phyloP scores from a whole-genome alignment of 2,113 vertebrate species.

The Bos javanicus region DNA sequence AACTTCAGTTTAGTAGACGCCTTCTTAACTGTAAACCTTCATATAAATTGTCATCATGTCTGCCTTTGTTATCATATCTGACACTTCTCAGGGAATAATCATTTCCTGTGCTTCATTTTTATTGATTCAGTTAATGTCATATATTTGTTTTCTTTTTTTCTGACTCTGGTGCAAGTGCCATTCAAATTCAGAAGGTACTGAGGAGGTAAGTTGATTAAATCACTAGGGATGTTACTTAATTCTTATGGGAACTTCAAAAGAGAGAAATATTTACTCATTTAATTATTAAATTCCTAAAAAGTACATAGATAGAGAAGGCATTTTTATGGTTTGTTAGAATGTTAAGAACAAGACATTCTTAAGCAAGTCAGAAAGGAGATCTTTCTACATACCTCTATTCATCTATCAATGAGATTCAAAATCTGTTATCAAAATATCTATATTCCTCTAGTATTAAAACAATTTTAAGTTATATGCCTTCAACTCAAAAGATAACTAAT shows the following conservation, averaged over 20 bases:
- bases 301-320: neutral
- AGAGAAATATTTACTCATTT: slow-evolving; percentile 14
- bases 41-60: neutral
- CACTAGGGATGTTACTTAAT: neutral
- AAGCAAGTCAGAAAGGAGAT: neutral
- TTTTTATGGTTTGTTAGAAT: neutral
- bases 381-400: neutral
- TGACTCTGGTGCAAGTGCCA: neutral
- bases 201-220: neutral
- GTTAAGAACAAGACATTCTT: neutral
- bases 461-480: neutral
- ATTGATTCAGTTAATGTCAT: neutral
- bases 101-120: slow-evolving; percentile 26
- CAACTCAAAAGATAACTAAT: neutral
- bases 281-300: slow-evolving; percentile 13
- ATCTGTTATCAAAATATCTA: neutral
- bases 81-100: neutral
- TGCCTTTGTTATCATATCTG: neutral
- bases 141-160: neutral
- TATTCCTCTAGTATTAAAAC: neutral
- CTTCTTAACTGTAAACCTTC: neutral
- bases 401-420: neutral
- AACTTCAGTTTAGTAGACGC: neutral
- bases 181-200: slow-evolving; percentile 10
- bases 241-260: neutral